Evolutionary conservation across 1,140 invertebrate species (phyloP), one percentile per base, ranked within the genome.

Genomic region (Drosophila jambulina): DNA sequence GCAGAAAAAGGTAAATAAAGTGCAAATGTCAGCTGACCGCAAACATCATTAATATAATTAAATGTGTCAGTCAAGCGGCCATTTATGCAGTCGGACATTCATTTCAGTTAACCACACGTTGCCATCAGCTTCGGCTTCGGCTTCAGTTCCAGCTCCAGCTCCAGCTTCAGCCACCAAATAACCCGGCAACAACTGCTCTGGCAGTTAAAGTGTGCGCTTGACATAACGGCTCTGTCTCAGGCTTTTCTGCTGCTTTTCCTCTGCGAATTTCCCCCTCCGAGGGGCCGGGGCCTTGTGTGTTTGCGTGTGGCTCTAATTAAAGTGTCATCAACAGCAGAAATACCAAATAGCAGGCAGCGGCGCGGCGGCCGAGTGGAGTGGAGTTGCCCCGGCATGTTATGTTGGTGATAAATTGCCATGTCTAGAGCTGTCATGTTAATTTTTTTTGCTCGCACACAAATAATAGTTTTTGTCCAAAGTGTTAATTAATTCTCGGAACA

Each of bases 11-110:
- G 82, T 83, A 82, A 82, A 85, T 85, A 86, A 91, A 91, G 88
- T 91, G 90, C 88, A 91, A 91, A 91, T 91, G 88, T 91, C 88
- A 91, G 88, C 79, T 91, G 88, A 91, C 88, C 85, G 90, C 85
- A 85, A 90, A 85, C 80, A 91, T 90, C 90, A 91, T 90, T 91
- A 90, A 91, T 91, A 91, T 91, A 91, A 91, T 91, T 91, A 91
- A 91, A 91, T 86, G 82, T 91, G 88, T 85, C 88, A 91, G 90
- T 91, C 85, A 91, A 82, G 78, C 85, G 72, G 86, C 81, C 85
- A 90, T 90, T 90, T 91, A 90, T 90, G 75, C 82, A 91, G 71
- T 90, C 84, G 61, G 81, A 74, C 85, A 83, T 74, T 81, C 78
- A 84, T 84, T 87, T 84, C 85, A 90, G 84, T 90, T 78, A 84